Conservation (phyloP, 2,888 invertebrate genomes). For the Caenorhabditis sp. region DNA sequence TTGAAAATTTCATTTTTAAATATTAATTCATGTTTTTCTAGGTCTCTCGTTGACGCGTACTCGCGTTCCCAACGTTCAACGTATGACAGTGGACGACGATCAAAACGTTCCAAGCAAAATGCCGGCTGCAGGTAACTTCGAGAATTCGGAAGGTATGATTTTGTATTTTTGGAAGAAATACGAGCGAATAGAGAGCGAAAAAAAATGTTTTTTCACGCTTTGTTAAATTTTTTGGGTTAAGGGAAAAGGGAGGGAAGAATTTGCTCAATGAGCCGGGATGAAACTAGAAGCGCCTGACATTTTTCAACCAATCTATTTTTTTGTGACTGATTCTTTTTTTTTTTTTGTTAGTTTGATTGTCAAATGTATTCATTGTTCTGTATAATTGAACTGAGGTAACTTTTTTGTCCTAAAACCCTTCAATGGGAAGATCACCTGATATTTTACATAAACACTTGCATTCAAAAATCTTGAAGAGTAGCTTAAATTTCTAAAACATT, state of each 20-base stretch:
- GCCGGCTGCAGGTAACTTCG: slow-evolving; percentile 10
- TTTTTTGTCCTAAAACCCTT: no score
- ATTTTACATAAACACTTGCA: no score
- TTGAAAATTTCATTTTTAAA: background rate
- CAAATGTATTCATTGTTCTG: background rate
- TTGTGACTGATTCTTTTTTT: background rate
- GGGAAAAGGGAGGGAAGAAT: background rate
- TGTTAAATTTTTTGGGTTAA: background rate
- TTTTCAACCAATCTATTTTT: background rate
- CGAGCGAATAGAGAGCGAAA: background rate
- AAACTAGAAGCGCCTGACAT: background rate
- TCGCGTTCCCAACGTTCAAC: slow-evolving; percentile 26
- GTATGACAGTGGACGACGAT: slow-evolving; percentile 49
- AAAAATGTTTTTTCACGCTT: background rate
- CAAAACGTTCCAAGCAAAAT: slow-evolving; percentile 37
- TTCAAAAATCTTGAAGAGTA: no score
- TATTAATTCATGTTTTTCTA: slow-evolving; percentile 34
- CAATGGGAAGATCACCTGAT: no score
- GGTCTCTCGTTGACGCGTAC: slow-evolving; percentile 37
- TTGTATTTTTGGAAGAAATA: background rate
- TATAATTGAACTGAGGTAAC: background rate
- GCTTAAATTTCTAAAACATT: no score
- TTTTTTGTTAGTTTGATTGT: background rate
- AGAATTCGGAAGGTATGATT: slow-evolving; percentile 16
- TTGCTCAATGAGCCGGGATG: slow-evolving; percentile 1